These are phyloP conservation scores for Chymomyza caudatula DNA, from an alignment of 2,888 invertebrate species.

Conservation along the genomic window DNA sequence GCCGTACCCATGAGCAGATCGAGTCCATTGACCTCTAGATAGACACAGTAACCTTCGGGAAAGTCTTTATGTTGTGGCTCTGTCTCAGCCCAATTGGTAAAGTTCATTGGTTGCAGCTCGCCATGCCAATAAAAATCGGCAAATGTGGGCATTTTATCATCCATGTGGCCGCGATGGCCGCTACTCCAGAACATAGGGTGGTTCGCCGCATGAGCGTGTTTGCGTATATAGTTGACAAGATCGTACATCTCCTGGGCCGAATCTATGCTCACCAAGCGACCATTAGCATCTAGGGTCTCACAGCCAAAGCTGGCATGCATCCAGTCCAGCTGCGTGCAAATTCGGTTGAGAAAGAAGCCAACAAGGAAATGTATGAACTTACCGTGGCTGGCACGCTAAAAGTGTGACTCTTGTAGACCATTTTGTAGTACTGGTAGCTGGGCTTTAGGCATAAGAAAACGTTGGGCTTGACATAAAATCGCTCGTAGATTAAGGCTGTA, in stretches of 20 bases:
- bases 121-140: too few relatives aligned
- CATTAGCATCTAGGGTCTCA: constrained; percentile 39
- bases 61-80: too few relatives aligned
- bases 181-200: constrained; percentile 50
- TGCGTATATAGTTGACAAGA: constrained; percentile 31
- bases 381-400: constrained; percentile 51
- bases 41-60: too few relatives aligned
- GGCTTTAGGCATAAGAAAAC: constrained; percentile 21
- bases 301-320: constrained; percentile 51
- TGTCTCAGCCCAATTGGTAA: too few relatives aligned
- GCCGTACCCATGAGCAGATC: too few relatives aligned
- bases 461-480: neutral
- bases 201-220: constrained; percentile 31
- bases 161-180: constrained; percentile 55
- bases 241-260: constrained; percentile 34
- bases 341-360: neutral
- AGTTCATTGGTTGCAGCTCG: too few relatives aligned
- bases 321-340: constrained; percentile 45
- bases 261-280: constrained; percentile 36
- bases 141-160: too few relatives aligned
- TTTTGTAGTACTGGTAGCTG: constrained; percentile 50
- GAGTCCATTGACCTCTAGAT: too few relatives aligned
- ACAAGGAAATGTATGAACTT: constrained; percentile 8
- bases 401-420: constrained; percentile 41
- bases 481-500: neutral